Evolutionary conservation across 1,140 invertebrate genomes (phyloP).

Genomic region (Macrobrachium rosenbergii): DNA sequence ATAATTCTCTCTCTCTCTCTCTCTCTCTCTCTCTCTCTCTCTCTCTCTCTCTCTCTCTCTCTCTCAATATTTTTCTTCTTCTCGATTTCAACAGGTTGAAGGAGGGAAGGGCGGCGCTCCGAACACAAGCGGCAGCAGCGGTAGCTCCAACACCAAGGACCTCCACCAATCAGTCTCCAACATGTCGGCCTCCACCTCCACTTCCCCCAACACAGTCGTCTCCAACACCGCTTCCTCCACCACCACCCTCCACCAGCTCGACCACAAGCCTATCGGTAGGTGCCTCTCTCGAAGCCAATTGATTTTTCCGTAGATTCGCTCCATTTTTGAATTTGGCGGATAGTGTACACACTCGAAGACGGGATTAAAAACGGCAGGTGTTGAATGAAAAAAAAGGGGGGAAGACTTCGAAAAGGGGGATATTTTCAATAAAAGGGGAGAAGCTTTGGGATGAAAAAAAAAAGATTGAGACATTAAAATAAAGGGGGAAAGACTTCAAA

Average conservation of each 20-base stretch:
- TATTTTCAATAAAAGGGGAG: not conserved
- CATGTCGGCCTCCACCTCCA: slow-evolving; percentile 43
- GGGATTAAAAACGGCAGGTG: too few relatives aligned
- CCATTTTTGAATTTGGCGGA: too few relatives aligned
- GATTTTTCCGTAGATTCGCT: not conserved
- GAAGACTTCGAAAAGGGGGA: not conserved
- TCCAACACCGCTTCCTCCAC: slow-evolving; percentile 63
- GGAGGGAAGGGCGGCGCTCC: slow-evolving; percentile 5
- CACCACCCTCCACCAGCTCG: slow-evolving; percentile 66
- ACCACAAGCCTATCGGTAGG: slow-evolving; percentile 63
- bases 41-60: not conserved
- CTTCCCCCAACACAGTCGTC: slow-evolving; percentile 61
- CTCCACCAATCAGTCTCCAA: slow-evolving; percentile 51
- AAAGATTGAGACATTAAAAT: too few relatives aligned
- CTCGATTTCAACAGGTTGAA: not conserved
- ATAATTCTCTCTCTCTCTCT: too few relatives aligned
- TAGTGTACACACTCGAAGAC: too few relatives aligned
- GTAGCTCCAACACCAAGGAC: slow-evolving; percentile 25
- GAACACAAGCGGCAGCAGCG: slow-evolving; percentile 32
- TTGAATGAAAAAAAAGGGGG: too few relatives aligned
- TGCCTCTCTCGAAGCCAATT: not conserved
- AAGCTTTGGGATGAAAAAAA: too few relatives aligned
- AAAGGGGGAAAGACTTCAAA: not conserved
- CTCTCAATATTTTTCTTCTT: not conserved
- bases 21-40: too few relatives aligned